These are phyloP conservation scores for Phalloptychus januarius DNA, from an alignment of 2,797 vertebrate species.

Conservation along the genomic window DNA sequence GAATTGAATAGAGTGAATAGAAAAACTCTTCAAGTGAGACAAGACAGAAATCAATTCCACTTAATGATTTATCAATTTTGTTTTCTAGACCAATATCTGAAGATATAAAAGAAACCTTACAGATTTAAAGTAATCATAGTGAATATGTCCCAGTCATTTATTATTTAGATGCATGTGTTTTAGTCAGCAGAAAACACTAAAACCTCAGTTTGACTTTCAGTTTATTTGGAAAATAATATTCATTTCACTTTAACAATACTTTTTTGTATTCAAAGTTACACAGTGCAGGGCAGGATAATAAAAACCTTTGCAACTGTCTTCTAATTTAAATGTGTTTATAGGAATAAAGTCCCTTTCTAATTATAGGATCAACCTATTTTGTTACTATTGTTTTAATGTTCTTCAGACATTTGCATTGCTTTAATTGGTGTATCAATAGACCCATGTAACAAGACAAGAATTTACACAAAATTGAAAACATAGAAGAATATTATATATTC, in stretches of 20 bases:
- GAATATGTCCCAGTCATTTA: slow-evolving; percentile 24
- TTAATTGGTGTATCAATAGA: background rate
- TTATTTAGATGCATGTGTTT: slow-evolving; percentile 39
- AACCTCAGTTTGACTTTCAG: slow-evolving; percentile 11
- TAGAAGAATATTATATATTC: too few relatives aligned
- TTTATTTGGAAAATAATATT: slow-evolving; percentile 40
- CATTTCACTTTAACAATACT: slow-evolving; percentile 25
- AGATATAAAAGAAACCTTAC: slow-evolving; percentile 54
- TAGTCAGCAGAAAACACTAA: background rate
- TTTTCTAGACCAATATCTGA: slow-evolving; percentile 49
- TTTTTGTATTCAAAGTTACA: background rate
- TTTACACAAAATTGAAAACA: background rate
- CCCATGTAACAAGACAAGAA: background rate
- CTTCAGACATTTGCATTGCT: background rate
- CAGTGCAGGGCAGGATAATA: background rate
- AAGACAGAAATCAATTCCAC: background rate
- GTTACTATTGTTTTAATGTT: background rate
- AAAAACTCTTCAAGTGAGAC: background rate
- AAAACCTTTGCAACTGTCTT: background rate
- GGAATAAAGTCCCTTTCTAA: background rate
- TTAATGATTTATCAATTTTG: slow-evolving; percentile 34
- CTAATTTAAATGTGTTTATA: background rate
- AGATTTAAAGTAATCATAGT: slow-evolving; percentile 58
- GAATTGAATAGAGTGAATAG: background rate
- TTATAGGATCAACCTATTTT: background rate